Percentiles rank a stretch among this genome's conserved stretches.
Conservation (phyloP, 2,797 vertebrate genomes). For the Dendrocincla tyrannina region DNA sequence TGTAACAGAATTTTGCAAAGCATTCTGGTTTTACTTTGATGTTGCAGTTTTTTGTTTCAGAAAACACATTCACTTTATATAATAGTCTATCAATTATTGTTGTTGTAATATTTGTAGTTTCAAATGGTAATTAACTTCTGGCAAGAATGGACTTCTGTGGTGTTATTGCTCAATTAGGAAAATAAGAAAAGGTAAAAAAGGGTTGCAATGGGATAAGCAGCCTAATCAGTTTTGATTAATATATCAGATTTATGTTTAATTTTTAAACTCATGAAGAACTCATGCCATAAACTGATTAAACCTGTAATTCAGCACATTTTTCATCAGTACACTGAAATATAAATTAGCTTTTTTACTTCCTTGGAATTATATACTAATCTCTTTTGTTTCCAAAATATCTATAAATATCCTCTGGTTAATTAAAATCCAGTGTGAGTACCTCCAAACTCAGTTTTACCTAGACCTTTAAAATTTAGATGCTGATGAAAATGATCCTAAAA, state of each 20-base stretch:
- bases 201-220: neutral
- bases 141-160: neutral
- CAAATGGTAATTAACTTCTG: conserved; percentile 25
- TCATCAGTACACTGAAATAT: neutral
- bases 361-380: neutral
- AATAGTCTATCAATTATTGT: neutral
- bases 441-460: neutral
- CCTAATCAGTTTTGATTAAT: neutral
- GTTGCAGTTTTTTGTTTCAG: neutral
- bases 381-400: neutral
- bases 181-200: neutral
- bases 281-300: neutral
- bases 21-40: neutral
- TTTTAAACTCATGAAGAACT: neutral
- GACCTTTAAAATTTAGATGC: neutral
- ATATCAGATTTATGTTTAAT: neutral
- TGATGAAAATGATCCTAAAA: neutral
- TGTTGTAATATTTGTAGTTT: neutral
- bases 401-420: neutral
- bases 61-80: neutral
- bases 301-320: neutral
- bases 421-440: neutral
- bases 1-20: neutral
- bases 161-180: conserved; percentile 21
- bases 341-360: neutral